These are phyloP conservation scores for Lytechinus variegatus DNA, from an alignment of 35 echinoderm and acorn worm species.

Conservation along the genomic window DNA sequence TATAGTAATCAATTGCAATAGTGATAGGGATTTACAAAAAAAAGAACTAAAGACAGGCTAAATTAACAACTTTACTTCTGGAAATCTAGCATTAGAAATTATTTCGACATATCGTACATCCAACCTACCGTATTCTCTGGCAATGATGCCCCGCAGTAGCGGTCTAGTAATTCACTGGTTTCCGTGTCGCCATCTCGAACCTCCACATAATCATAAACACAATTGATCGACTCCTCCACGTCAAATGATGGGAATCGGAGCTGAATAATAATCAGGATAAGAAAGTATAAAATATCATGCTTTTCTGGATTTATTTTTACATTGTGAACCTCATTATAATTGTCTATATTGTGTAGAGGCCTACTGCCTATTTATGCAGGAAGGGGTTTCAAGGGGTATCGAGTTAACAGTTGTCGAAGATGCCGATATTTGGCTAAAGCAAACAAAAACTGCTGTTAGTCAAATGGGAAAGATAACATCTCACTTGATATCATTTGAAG, in stretches of 20 bases:
- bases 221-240: constrained; percentile 70
- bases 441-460: no score
- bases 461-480: no score
- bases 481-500: no score
- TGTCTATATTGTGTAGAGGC: background rate
- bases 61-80: no score
- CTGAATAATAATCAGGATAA: constrained; percentile 58
- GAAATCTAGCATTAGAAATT: no score
- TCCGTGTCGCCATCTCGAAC: constrained; percentile 64
- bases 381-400: no score
- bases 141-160: constrained; percentile 69
- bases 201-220: constrained; percentile 88
- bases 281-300: background rate
- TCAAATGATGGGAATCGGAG: constrained; percentile 84
- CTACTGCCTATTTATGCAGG: no score
- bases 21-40: no score
- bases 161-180: constrained; percentile 55
- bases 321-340: background rate
- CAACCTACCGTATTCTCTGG: background rate
- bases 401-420: no score
- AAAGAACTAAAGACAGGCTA: no score
- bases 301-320: background rate
- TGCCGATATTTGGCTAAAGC: no score
- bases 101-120: background rate
- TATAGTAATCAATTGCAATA: no score